phyloP scores from a whole-genome alignment of 2,797 vertebrate genomes.

The Naso thynnoides region DNA sequence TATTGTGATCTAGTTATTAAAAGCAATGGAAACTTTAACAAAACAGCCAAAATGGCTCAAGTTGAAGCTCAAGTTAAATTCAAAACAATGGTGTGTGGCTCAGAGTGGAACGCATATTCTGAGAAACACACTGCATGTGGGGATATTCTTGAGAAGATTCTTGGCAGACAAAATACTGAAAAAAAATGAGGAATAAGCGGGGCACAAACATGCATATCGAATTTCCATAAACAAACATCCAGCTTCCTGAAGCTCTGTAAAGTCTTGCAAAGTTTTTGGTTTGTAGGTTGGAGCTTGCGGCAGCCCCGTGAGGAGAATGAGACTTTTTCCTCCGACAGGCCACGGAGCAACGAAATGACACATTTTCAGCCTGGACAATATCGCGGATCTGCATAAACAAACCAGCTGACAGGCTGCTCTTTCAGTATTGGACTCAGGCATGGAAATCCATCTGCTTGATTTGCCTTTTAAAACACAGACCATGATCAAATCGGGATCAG shows the following conservation, averaged over 20 bases:
- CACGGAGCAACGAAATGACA: conserved; percentile 7
- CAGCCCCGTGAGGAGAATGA: conserved; percentile 7
- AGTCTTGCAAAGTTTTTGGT: conserved; percentile 45
- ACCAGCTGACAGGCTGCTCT: conserved; percentile 15
- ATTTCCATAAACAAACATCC: conserved; percentile 84
- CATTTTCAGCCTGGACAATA: conserved; percentile 15
- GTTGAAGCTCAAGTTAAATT: neutral
- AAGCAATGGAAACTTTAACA: neutral
- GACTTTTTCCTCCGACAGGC: conserved; percentile 7
- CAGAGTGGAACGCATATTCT: conserved; percentile 9
- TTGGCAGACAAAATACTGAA: conserved; percentile 63
- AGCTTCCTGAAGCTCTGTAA: conserved; percentile 65
- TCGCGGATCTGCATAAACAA: conserved; percentile 26
- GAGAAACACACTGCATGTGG: conserved; percentile 33
- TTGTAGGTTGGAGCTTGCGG: conserved; percentile 21
- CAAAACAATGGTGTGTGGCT: conserved; percentile 28
- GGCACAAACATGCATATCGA: conserved; percentile 59
- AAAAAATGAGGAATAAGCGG: conserved; percentile 61
- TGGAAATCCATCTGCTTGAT: conserved; percentile 3
- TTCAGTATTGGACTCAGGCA: neutral
- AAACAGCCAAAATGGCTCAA: neutral
- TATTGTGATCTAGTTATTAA: neutral
- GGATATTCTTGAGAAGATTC: conserved; percentile 55
- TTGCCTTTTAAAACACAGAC: neutral
- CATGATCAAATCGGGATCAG: neutral